Evolutionary conservation across 64 coral and sea anemone genomes (phyloP), one percentile per base, ranked within the genome.

Genomic region (Pocillopora damicornis): DNA sequence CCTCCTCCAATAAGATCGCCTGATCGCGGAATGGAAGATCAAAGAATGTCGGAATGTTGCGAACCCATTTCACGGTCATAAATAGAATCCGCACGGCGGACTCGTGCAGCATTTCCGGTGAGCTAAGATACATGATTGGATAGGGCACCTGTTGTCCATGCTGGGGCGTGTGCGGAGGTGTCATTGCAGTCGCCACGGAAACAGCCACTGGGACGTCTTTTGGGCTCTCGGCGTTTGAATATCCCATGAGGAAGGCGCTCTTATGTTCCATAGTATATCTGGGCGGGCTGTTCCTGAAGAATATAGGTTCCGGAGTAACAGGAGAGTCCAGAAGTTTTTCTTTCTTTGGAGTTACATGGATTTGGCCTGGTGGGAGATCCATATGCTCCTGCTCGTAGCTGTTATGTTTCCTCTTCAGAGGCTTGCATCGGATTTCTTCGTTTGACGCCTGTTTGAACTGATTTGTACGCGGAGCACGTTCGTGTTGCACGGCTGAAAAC

Each of bases 21-120:
- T 99, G 96, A 86, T 99, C 96, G 64, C 93, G 93, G 82, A 95
- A 95, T 20, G 96, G 93, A 37, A 99, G 86, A 60, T 99, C 96
- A 58, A 92, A 88, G 66, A 99, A 99, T 15, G 96, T 99, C 1
- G 96, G 96, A 26, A 99, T 99, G 42, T 99, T 92, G 34, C 93
- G 88, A 18, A 99, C 93, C 96, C 96, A 99, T 88, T 99, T 95
- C 16, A 99, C 93, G 22, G 96, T 95, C 93, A 99, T 94, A 9
- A 95, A 95, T 12, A 99, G 74, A 59, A 99, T 92, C 67, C 96
- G 86, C 35, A 95, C 87, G 5, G 96, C 93, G 57, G 96, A 95
- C 63, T 99, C 96, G 57, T 99, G 88, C 36, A 99, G 75, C 72
- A 90, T 90, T 42, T 99, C 96, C 23, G 89, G 92, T 37, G 88